Conservation (phyloP, 2,113 vertebrate genomes). For the Sander vitreus region DNA sequence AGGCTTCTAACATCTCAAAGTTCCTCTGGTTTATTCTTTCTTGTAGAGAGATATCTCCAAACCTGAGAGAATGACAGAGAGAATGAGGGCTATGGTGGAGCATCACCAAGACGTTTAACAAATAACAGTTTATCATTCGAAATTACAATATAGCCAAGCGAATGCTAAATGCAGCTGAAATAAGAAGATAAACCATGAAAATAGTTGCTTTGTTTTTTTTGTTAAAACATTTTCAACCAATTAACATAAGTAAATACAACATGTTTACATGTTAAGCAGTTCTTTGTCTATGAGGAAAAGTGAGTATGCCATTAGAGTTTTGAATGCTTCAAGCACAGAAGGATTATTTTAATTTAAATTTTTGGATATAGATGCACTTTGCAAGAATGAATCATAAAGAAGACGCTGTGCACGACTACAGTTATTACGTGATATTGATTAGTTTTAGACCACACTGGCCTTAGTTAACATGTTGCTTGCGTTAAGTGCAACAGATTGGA, state of each 20-base stretch:
- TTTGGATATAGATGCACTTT: not conserved
- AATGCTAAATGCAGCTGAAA: not conserved
- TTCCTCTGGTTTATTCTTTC: conserved; percentile 98
- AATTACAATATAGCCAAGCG: not conserved
- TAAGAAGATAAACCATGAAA: not conserved
- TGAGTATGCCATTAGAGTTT: not conserved
- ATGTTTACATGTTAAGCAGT: not conserved
- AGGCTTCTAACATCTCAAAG: conserved; percentile 93
- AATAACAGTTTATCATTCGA: not conserved
- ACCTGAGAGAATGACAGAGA: conserved; percentile 82
- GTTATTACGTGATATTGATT: not conserved
- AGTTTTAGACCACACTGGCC: not conserved
- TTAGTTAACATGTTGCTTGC: not conserved
- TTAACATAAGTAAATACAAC: not conserved
- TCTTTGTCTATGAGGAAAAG: not conserved
- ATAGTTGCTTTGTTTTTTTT: not conserved
- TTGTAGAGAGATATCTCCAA: conserved; percentile 97
- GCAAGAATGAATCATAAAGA: not conserved
- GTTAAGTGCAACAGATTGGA: not conserved
- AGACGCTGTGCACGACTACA: not conserved
- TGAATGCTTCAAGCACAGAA: not conserved
- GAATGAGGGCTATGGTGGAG: not conserved
- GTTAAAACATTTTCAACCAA: not conserved
- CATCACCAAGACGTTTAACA: not conserved
- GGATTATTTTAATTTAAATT: not conserved